Evolutionary conservation across 2,113 vertebrate genomes (phyloP).

Genomic region (Rhizomys pruinosus): DNA sequence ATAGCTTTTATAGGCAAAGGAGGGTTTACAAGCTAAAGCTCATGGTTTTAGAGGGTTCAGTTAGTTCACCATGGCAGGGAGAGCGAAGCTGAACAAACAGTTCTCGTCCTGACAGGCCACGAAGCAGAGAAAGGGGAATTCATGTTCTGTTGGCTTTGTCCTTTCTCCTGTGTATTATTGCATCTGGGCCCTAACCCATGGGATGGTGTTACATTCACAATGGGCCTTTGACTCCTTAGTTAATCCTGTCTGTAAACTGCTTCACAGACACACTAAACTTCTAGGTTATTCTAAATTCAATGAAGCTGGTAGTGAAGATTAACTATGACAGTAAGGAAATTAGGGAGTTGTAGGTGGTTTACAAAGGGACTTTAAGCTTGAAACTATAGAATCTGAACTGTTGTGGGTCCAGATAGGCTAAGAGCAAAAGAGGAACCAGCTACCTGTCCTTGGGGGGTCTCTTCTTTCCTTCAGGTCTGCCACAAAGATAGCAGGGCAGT

Average conservation of each 20-base stretch:
- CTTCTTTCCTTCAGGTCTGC: neutral
- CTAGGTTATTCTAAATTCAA: neutral
- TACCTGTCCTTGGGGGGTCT: neutral
- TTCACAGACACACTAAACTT: neutral
- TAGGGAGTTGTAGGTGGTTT: neutral
- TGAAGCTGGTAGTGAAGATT: too few relatives aligned
- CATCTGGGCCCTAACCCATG: neutral
- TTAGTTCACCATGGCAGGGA: neutral
- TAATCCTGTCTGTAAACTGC: neutral
- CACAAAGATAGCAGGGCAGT: neutral
- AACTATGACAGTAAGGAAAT: neutral
- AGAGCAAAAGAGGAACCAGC: neutral
- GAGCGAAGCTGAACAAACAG: too few relatives aligned
- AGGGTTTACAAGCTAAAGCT: too few relatives aligned
- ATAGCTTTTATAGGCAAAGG: neutral
- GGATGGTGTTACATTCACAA: too few relatives aligned
- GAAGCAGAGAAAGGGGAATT: too few relatives aligned
- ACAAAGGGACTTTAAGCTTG: neutral
- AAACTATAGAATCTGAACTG: slow-evolving; percentile 11
- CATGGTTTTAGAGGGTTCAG: neutral
- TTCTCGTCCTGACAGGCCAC: neutral
- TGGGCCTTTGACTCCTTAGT: neutral
- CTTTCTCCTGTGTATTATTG: neutral
- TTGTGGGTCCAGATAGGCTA: neutral
- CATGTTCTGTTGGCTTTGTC: too few relatives aligned